Percentiles rank a stretch among this genome's conserved stretches.
Evolutionary conservation across 1,140 invertebrate genomes (phyloP).

Genomic region (Saccostrea glomerata): DNA sequence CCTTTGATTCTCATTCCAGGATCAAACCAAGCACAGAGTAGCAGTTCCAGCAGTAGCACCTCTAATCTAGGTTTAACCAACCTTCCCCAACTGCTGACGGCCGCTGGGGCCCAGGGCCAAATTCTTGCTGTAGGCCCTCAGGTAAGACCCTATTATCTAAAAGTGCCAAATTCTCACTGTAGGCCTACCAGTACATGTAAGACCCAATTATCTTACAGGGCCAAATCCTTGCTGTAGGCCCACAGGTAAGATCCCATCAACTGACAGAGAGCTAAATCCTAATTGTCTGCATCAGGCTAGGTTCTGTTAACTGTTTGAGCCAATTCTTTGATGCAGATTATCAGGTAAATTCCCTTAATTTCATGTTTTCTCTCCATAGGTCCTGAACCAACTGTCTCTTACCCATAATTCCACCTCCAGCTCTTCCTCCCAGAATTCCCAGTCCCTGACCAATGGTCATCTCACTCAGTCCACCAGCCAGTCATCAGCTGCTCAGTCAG

Average conservation of each 20-base stretch:
- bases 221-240: no score
- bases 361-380: slow-evolving; percentile 44
- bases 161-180: neutral
- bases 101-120: slow-evolving; percentile 81
- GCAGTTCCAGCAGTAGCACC: slow-evolving; percentile 47
- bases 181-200: neutral
- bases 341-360: neutral
- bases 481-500: slow-evolving; percentile 52
- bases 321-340: no score
- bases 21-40: slow-evolving; percentile 34
- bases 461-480: slow-evolving; percentile 43
- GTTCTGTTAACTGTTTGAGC: no score
- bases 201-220: neutral
- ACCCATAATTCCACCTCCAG: slow-evolving; percentile 49
- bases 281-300: no score
- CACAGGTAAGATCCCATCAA: no score
- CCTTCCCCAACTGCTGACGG: slow-evolving; percentile 84
- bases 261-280: no score
- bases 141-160: slow-evolving; percentile 56
- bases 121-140: slow-evolving; percentile 82
- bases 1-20: slow-evolving; percentile 8
- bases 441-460: slow-evolving; percentile 50
- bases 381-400: slow-evolving; percentile 58
- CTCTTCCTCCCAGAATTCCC: slow-evolving; percentile 50
- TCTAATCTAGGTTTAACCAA: slow-evolving; percentile 66